Percentiles rank a stretch among this genome's conserved stretches.
These are phyloP conservation scores for Ethmia dodecea DNA, from an alignment of 2,888 invertebrate genomes.

Conservation along the genomic window DNA sequence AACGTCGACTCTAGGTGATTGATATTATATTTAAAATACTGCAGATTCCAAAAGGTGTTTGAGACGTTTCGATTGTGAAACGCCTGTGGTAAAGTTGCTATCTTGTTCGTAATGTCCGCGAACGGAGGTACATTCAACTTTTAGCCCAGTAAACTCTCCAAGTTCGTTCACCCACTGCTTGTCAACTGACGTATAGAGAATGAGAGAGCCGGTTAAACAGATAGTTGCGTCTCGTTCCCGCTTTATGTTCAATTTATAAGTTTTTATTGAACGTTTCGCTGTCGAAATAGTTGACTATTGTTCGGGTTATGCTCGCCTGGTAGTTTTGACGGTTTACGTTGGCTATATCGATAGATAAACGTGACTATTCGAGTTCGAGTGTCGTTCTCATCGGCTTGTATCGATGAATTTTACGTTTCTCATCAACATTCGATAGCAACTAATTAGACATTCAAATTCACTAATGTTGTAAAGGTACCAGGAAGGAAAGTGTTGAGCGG, in stretches of 20 bases:
- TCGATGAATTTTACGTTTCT: constrained; percentile 30
- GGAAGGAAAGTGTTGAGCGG: constrained; percentile 9
- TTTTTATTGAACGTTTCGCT: constrained; percentile 66
- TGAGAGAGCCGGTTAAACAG: constrained; percentile 44
- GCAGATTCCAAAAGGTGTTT: constrained; percentile 53
- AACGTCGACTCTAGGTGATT: constrained; percentile 37
- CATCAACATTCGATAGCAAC: neutral
- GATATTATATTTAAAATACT: neutral
- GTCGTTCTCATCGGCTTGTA: too few relatives aligned
- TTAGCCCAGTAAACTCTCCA: constrained; percentile 77
- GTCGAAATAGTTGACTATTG: constrained; percentile 69
- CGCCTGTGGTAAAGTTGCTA: constrained; percentile 72
- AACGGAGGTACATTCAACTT: constrained; percentile 78
- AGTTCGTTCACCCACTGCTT: constrained; percentile 78
- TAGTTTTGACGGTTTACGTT: constrained; percentile 70
- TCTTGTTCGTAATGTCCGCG: constrained; percentile 78
- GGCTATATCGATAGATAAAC: constrained; percentile 66
- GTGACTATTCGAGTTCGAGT: constrained; percentile 43
- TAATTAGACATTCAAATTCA: constrained; percentile 5
- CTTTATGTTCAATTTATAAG: constrained; percentile 63
- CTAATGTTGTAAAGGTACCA: constrained; percentile 7
- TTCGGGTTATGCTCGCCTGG: constrained; percentile 61
- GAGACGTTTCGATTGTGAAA: constrained; percentile 30
- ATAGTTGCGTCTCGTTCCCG: constrained; percentile 52
- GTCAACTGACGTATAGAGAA: constrained; percentile 73